A percentile compares a stretch with the other conserved stretches of the same genome.
Evolutionary conservation across 2,888 invertebrate genomes (phyloP).

Genomic region (Protophormia terraenovae): DNA sequence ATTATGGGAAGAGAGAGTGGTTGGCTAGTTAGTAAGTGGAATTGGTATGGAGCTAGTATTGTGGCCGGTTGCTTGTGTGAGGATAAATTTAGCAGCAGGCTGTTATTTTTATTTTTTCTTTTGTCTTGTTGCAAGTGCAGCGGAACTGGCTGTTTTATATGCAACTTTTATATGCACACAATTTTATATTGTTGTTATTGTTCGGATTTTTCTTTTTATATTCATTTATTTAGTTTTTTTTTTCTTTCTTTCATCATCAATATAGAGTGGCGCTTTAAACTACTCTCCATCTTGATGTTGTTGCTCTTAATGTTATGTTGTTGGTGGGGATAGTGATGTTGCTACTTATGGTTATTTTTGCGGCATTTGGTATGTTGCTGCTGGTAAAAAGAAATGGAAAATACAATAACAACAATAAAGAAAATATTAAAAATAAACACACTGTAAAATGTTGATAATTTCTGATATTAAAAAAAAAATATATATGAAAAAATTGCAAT

Average conservation of each 20-base stretch:
- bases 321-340: conserved; percentile 4
- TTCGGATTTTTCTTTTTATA: conserved; percentile 1
- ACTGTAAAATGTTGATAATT: conserved; percentile 27
- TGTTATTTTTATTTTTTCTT: background rate
- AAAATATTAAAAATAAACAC: conserved; percentile 40
- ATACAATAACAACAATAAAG: background rate
- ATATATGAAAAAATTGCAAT: too few species aligned
- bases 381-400: conserved; percentile 52
- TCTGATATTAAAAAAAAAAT: background rate
- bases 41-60: conserved; percentile 21
- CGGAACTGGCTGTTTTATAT: conserved; percentile 65
- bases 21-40: conserved; percentile 26
- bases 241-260: conserved; percentile 39
- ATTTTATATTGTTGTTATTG: conserved; percentile 48
- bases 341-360: conserved; percentile 58
- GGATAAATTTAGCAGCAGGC: conserved; percentile 56
- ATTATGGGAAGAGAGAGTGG: conserved; percentile 63
- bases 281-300: conserved; percentile 36
- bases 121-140: conserved; percentile 57
- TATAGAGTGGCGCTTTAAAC: conserved; percentile 59
- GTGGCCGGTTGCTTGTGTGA: conserved; percentile 18
- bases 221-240: conserved; percentile 29
- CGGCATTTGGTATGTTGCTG: conserved; percentile 50
- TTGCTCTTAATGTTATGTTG: too few species aligned
- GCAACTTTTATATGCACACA: conserved; percentile 54